phyloP scores from a whole-genome alignment of 2,797 vertebrate genomes.

The Cirrhinus molitorella region DNA sequence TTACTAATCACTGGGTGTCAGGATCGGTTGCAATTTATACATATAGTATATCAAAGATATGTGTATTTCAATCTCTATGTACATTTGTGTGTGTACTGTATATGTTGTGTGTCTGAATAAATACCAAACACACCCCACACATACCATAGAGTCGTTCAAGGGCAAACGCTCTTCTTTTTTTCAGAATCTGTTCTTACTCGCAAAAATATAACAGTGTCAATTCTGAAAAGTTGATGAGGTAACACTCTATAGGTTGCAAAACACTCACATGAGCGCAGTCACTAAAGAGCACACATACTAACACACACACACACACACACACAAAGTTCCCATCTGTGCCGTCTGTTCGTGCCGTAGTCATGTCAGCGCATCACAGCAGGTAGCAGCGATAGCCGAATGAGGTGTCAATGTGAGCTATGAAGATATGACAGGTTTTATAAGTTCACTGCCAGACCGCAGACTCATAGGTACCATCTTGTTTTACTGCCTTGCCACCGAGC shows the following conservation, averaged over 20 bases:
- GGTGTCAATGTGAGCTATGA: constrained; percentile 52
- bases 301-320: constrained; percentile 10
- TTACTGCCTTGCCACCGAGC: constrained; percentile 21
- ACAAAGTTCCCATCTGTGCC: constrained; percentile 48
- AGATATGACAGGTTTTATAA: constrained; percentile 56
- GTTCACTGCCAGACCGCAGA: constrained; percentile 46
- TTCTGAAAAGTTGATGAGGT: background rate
- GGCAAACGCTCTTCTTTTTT: background rate
- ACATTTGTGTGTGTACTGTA: background rate
- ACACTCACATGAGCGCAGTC: constrained; percentile 6
- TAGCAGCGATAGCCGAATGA: constrained; percentile 39
- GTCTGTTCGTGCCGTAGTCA: constrained; percentile 51
- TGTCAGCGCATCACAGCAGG: constrained; percentile 49
- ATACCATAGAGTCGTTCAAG: background rate
- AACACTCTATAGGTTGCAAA: background rate
- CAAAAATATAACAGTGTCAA: background rate
- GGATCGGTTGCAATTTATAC: background rate
- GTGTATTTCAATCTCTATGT: background rate
- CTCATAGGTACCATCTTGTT: constrained; percentile 39
- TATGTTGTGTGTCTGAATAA: background rate
- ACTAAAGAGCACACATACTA: constrained; percentile 11
- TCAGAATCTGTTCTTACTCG: constrained; percentile 6
- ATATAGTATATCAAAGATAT: background rate
- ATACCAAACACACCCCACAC: background rate
- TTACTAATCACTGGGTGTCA: background rate